Conservation (phyloP, 1,140 invertebrate genomes). For the Hydropsyche tenuis region DNA sequence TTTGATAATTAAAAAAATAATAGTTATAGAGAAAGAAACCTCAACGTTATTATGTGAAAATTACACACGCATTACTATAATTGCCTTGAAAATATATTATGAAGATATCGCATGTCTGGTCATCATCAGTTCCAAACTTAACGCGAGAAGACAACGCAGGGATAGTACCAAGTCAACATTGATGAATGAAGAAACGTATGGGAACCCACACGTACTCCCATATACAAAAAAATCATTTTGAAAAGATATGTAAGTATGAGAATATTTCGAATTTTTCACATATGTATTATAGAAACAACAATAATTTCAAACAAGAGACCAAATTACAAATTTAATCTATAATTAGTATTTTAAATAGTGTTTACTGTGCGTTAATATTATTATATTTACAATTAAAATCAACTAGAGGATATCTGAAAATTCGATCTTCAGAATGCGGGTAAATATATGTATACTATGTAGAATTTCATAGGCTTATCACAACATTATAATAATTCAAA, state of each 20-base stretch:
- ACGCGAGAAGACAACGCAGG: constrained; percentile 17
- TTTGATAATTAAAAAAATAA: constrained; percentile 13
- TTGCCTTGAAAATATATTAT: constrained; percentile 26
- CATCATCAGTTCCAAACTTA: constrained; percentile 34
- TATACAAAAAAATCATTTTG: neutral
- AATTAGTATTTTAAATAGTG: no score
- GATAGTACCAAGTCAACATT: constrained; percentile 24
- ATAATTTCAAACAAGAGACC: no score
- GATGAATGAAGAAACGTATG: constrained; percentile 22
- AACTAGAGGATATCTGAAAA: no score
- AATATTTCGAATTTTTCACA: neutral
- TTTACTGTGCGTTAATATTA: no score
- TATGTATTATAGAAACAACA: no score
- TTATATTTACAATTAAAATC: no score
- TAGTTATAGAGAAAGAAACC: neutral
- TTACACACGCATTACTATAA: constrained; percentile 23
- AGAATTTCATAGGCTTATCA: no score
- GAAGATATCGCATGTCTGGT: constrained; percentile 37
- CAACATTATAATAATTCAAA: no score
- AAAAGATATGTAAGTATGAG: constrained; percentile 4
- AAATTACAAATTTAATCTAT: no score
- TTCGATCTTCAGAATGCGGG: no score
- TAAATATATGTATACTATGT: no score
- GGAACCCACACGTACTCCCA: neutral
- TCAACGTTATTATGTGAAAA: constrained; percentile 18